Conservation (phyloP, 2,888 invertebrate genomes). For the Trachelus stipa region DNA sequence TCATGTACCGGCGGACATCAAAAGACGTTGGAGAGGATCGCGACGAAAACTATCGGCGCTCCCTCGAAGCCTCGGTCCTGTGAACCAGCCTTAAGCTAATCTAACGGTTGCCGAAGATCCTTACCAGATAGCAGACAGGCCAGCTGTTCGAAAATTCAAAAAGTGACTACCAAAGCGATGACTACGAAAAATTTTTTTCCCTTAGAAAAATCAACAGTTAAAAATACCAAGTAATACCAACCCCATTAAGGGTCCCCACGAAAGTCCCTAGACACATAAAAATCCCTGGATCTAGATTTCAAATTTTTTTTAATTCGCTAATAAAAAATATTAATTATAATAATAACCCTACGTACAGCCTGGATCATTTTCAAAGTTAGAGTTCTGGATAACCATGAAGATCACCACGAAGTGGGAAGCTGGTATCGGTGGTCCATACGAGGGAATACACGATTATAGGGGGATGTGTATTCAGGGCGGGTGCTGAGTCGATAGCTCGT, state of each 20-base stretch:
- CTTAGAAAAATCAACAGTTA: not conserved
- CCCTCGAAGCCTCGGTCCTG: not conserved
- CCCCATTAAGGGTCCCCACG: not conserved
- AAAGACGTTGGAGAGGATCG: not conserved
- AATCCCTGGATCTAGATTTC: not conserved
- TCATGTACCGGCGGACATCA: not conserved
- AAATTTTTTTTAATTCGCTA: not conserved
- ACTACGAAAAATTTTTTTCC: not conserved
- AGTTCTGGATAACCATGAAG: not conserved
- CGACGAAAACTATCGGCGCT: not conserved
- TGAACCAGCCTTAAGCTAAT: not conserved
- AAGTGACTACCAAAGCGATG: not conserved
- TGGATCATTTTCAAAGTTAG: not conserved
- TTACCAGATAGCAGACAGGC: conserved; percentile 7
- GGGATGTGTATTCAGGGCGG: conserved; percentile 48
- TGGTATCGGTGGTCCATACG: not conserved
- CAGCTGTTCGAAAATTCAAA: conserved; percentile 12
- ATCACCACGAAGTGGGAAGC: conserved; percentile 18
- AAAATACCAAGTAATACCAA: not conserved
- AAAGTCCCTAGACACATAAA: not conserved
- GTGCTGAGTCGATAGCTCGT: conserved; percentile 37
- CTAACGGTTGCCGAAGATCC: not conserved
- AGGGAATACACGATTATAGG: conserved; percentile 40
- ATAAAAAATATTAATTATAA: not conserved
- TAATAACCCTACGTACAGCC: not conserved